Conservation (phyloP, 30 jellyfish, hydroid and myxozoan genomes). For the Cassiopea andromeda region DNA sequence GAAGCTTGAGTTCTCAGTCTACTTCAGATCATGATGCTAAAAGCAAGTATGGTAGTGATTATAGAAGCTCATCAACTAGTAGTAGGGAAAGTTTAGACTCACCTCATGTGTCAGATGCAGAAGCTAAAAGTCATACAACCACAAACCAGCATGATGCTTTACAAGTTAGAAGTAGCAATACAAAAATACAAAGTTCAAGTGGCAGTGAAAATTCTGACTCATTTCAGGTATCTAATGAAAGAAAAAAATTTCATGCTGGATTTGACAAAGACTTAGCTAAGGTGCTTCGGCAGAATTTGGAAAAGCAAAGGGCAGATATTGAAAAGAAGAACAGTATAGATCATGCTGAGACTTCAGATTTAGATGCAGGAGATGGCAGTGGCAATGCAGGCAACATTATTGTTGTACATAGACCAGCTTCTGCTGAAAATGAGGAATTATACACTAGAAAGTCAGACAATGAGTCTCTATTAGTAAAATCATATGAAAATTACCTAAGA, state of each 20-base stretch:
- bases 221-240: not conserved
- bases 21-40: conserved; percentile 6
- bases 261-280: not conserved
- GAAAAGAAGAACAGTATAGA: not conserved
- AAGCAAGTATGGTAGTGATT: not conserved
- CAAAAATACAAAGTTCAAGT: not conserved
- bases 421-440: conserved; percentile 14
- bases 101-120: conserved; percentile 2
- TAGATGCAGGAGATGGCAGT: not conserved
- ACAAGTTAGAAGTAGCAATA: not conserved
- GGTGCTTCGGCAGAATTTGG: not conserved
- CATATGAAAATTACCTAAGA: conserved; percentile 73
- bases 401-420: not conserved
- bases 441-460: conserved; percentile 43
- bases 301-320: not conserved
- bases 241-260: not conserved
- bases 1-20: not conserved
- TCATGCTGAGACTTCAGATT: not conserved
- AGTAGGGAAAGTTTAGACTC: conserved; percentile 1
- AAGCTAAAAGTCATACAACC: not conserved
- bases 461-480: conserved; percentile 31
- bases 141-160: not conserved
- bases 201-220: not conserved
- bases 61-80: not conserved
- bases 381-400: not conserved